Evolutionary conservation across 2,888 invertebrate species (phyloP).

Genomic region (Argyresthia goedartella): DNA sequence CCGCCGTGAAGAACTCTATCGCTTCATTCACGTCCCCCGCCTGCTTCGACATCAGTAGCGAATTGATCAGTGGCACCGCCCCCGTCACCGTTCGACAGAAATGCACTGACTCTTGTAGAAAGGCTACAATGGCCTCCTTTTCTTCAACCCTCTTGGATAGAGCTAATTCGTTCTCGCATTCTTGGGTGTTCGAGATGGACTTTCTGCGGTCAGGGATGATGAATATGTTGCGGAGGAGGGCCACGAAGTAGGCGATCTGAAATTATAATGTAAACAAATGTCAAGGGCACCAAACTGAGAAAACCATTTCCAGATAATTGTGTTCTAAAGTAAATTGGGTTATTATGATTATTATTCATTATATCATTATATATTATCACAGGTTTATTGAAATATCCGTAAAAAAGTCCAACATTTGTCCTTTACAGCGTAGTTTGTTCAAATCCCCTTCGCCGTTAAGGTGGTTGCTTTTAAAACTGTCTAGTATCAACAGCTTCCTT

Average conservation of each 20-base stretch:
- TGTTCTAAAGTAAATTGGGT: too few relatives aligned
- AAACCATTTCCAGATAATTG: too few relatives aligned
- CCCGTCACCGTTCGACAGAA: conserved; percentile 59
- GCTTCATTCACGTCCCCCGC: conserved; percentile 89
- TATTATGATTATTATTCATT: too few relatives aligned
- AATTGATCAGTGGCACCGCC: conserved; percentile 73
- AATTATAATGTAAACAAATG: conserved; percentile 17
- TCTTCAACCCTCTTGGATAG: conserved; percentile 67
- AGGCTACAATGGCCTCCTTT: conserved; percentile 76
- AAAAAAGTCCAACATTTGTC: too few relatives aligned
- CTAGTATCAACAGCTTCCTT: too few relatives aligned
- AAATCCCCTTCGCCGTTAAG: too few relatives aligned
- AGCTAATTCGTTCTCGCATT: conserved; percentile 54
- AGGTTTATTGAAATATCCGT: too few relatives aligned
- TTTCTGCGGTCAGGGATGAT: conserved; percentile 43
- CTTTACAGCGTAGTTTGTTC: too few relatives aligned
- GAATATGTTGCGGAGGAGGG: conserved; percentile 51
- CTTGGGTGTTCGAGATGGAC: conserved; percentile 38
- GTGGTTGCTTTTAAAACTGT: too few relatives aligned
- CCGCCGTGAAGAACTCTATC: conserved; percentile 88
- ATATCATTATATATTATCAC: too few relatives aligned
- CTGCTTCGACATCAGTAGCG: conserved; percentile 79
- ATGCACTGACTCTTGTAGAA: conserved; percentile 75
- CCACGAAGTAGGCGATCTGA: conserved; percentile 58
- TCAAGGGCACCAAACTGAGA: too few relatives aligned